Conservation (phyloP, 1,140 invertebrate genomes). For the Sinella curviseta region DNA sequence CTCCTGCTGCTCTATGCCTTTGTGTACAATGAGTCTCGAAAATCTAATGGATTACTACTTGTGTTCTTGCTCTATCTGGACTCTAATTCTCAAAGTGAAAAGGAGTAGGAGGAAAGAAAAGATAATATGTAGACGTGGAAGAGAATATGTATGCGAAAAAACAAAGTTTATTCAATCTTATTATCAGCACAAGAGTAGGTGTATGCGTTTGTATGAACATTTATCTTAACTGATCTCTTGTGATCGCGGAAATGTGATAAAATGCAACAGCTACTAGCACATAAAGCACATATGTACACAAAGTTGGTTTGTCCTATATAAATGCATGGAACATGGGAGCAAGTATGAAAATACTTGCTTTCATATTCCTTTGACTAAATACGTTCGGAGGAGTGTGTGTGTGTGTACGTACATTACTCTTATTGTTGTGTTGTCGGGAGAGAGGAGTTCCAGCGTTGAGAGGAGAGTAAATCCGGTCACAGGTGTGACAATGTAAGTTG, state of each 20-base stretch:
- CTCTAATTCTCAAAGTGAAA: neutral
- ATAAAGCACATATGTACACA: neutral
- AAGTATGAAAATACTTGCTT: too few species aligned
- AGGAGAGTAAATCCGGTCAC: slow-evolving; percentile 44
- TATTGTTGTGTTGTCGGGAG: neutral
- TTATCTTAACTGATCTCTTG: neutral
- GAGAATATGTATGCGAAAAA: neutral
- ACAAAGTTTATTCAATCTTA: slow-evolving; percentile 9
- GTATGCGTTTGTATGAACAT: neutral
- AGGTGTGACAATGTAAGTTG: slow-evolving; percentile 48
- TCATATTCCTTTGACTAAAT: neutral
- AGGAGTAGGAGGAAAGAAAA: neutral
- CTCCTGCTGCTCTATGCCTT: too few species aligned
- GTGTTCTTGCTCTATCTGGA: too few species aligned
- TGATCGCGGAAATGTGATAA: neutral
- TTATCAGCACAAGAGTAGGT: neutral
- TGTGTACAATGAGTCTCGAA: slow-evolving; percentile 5
- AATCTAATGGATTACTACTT: slow-evolving; percentile 11
- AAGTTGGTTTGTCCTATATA: too few species aligned
- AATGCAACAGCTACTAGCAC: slow-evolving; percentile 18
- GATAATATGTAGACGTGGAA: neutral
- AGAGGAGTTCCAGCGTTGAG: neutral
- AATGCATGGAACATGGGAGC: too few species aligned
- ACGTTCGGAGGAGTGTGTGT: too few species aligned
- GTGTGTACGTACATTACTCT: neutral